phyloP scores from a whole-genome alignment of 2,113 vertebrate species.

The Typhlomys cinereus region DNA sequence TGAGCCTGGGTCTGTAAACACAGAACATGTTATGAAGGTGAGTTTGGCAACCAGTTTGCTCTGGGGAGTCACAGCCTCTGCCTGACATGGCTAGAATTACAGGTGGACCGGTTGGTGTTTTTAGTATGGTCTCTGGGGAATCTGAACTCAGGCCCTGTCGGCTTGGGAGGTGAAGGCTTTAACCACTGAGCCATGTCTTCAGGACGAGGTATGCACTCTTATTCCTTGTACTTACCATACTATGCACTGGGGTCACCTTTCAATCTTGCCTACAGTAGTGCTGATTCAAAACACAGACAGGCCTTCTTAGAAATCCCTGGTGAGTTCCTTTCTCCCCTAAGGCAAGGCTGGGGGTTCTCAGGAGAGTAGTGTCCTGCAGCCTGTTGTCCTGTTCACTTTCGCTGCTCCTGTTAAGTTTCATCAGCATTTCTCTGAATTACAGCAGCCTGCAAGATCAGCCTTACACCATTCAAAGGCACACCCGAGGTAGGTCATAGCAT shows the following conservation, averaged over 20 bases:
- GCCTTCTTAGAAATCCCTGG: background rate
- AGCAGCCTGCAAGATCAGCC: background rate
- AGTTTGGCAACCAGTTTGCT: too few species aligned
- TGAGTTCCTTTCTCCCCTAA: background rate
- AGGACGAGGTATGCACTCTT: too few species aligned
- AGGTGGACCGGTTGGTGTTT: too few species aligned
- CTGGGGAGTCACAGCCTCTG: too few species aligned
- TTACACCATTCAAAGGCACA: background rate
- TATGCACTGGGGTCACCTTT: background rate
- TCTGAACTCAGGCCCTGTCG: too few species aligned
- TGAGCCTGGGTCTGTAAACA: too few species aligned
- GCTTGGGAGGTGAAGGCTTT: too few species aligned
- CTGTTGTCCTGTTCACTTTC: background rate
- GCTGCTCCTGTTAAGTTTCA: background rate
- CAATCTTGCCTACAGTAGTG: background rate
- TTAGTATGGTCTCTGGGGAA: too few species aligned
- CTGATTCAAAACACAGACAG: background rate
- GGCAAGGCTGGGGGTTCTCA: background rate
- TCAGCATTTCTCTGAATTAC: background rate
- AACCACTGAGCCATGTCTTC: too few species aligned
- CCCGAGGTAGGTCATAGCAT: fast-evolving
- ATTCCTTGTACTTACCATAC: background rate
- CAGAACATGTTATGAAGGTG: too few species aligned
- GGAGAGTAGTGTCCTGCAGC: too few species aligned
- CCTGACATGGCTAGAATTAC: too few species aligned